A percentile compares a stretch with the other conserved stretches of the same genome.
Evolutionary conservation across 2,888 invertebrate genomes (phyloP).

Genomic region (Diaprepes abbreviatus): DNA sequence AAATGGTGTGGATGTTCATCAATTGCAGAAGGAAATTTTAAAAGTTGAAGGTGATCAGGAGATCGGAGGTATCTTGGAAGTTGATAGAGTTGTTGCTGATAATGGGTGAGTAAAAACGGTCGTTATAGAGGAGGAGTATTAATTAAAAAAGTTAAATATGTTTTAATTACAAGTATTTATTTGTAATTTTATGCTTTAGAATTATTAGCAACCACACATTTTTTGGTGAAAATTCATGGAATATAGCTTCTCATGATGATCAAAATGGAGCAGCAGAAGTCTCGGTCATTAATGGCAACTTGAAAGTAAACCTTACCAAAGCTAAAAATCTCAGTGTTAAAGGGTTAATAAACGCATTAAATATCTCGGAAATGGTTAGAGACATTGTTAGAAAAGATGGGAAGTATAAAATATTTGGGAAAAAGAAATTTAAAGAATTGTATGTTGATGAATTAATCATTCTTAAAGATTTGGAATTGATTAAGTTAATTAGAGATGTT

Average conservation of each 20-base stretch:
- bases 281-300: background rate
- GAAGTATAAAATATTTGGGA: slow-evolving; percentile 51
- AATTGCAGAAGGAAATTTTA: slow-evolving; percentile 66
- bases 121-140: no score
- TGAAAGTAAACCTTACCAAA: slow-evolving; percentile 50
- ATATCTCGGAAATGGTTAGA: slow-evolving; percentile 58
- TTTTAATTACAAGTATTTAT: no score
- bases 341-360: slow-evolving; percentile 57
- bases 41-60: slow-evolving; percentile 67
- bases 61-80: slow-evolving; percentile 65
- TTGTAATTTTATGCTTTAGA: slow-evolving; percentile 43
- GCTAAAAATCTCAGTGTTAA: slow-evolving; percentile 49
- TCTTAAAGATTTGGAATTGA: slow-evolving; percentile 49
- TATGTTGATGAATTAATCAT: slow-evolving; percentile 55
- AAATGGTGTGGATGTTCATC: slow-evolving; percentile 68
- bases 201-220: slow-evolving; percentile 50
- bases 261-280: background rate
- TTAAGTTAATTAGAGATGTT: slow-evolving; percentile 32
- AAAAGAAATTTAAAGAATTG: slow-evolving; percentile 59
- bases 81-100: slow-evolving; percentile 61
- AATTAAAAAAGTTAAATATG: no score
- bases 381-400: slow-evolving; percentile 59
- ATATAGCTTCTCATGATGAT: background rate
- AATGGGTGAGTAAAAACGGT: slow-evolving; percentile 51
- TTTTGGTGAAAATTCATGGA: slow-evolving; percentile 55